Evolutionary conservation across 2,113 vertebrate genomes (phyloP), one percentile per base, ranked within the genome.

Genomic region (Ranitomeya imitator): DNA sequence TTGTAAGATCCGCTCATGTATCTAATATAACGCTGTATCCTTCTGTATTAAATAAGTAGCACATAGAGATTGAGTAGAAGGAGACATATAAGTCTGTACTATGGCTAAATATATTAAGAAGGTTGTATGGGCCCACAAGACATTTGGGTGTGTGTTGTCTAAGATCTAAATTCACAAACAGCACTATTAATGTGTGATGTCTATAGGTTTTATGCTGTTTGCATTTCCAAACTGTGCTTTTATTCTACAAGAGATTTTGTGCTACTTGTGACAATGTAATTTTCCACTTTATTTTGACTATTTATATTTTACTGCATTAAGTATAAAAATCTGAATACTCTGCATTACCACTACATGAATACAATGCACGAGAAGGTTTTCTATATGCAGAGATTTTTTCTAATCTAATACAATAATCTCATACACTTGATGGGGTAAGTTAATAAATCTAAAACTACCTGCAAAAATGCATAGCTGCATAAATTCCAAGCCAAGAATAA

Each of bases 381-480:
- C 59, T 80, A 80, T 31, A 59, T 80, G 12, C 78, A 57, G 12
- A 59, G 55, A 59, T 23, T 59, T 79, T 78, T 57, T 78, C 76
- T 79, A 59, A 80, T 80, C 78, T 80, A 80, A 80, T 80, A 59
- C 23, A 80, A 80, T 80, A 59, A 80, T 59, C 55, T 59, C 37
- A 63, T 67, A 54, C 21, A 83, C 61, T 83, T 83, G 19, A 83
- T 67, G 23, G 45, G 12, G 61, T 52, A 67, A 67, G 61, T 69
- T 83, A 67, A 83, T 83, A 83, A 83, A 83, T 83, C 45, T 63
- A 83, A 74, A 45, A 67, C 61, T n/a, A 67, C 81, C 63, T 69
- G 45, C 37, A 83, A 83, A 82, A 83, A 83, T 83, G 81, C 80
- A 83, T 65, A 83, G 18, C 60, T 65, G 80, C 81, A 83, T 83